Evolutionary conservation across 2,113 vertebrate species (phyloP), one percentile per base, ranked within the genome.

Genomic region (Cottus gobio): DNA sequence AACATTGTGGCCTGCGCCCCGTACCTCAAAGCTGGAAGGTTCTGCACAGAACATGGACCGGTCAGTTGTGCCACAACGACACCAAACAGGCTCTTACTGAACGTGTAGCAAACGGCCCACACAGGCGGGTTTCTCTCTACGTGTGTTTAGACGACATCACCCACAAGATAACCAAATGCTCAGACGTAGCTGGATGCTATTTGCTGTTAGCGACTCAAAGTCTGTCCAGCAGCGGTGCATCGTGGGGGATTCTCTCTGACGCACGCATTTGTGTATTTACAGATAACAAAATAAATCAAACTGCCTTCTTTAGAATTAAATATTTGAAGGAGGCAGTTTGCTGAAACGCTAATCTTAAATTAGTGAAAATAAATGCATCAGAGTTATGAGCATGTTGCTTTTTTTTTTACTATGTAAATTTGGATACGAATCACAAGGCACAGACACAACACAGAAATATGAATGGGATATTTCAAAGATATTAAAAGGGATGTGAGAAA

Each of bases 1-100:
- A 50, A 75, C 95, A 96, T 95, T 90, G 95, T 96, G 57, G 93
- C 95, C 72, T 94, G 94, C 46, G 95, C 94, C 80, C 95, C 94
- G 85, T 96, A 97, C 89, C 95, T 95, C 56, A 98, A 93, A 56
- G 94, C 95, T 87, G 97, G 94, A 91, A 91, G 92, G 62, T 80
- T 86, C 90, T 91, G 64, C 6, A 60, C 16, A 79, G 5, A 77
- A 56, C 10, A 90, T 28, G 56, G 56, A 71, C 0, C 13, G 63
- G 63, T 75, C 12, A 89, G 71, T 24, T 13, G 7, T 15, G 54
- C 24, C n/a, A n/a, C 54, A 67, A 48, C 28, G 46, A 37, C 22
- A 57, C 15, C 8, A 13, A 16, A 63, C 6, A 18, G 1, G 24
- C 28, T 16, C 18, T 16, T 10, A 61, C 12, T 48, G 20, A 26